Base-by-base conservation (phyloP, 1,140 invertebrate genomes). In the Drosophila guanche region DNA sequence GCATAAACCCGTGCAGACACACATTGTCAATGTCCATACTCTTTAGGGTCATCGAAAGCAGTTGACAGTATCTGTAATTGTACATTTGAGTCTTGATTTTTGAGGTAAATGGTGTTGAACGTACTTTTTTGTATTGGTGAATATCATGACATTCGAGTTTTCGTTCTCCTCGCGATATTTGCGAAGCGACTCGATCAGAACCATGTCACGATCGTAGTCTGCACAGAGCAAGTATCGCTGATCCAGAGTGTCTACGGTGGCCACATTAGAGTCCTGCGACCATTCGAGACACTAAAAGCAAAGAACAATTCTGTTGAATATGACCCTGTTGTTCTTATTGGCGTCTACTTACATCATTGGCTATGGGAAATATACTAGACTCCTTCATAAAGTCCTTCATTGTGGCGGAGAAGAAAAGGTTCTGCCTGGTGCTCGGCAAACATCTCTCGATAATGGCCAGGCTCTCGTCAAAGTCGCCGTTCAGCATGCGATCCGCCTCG, bases 341-440 rank as follows among this genome's bases (percentile, higher is more conserved):
- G 4, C 3, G 10, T 37, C 3, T 37, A 76, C 77, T 75, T 16
- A 91, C 91, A 60, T 90, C 72, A 5, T 86, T 73, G 5, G 75
- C 37, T 27, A 91, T 91, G 3, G 90, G 89, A 59, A 91, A 91
- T 61, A 91, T 81, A 59, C 90, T 91, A 0, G 89, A 91, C 56
- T 94, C 92, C 20, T 91, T 93, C 0, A 94, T 93, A 67, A 93
- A 92, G 90, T 98, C 96, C 6, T 97, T 98, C 90, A 99, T 97
- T 12, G 99, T 99, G 2, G 99, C 99, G 59, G 98, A 99, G 89
- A 99, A 99, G 23, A 99, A 93, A 33, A 99, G 93, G 20, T 96
- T 98, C 88, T 97, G 97, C 75, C 96, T 94, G 46, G 95, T 94
- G 70, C 95, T 94, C 0, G 98, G 97, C 45, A 99, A 91, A 6